Evolutionary conservation across 1,140 invertebrate genomes (phyloP).

Genomic region (Eurytemora carolleeae): DNA sequence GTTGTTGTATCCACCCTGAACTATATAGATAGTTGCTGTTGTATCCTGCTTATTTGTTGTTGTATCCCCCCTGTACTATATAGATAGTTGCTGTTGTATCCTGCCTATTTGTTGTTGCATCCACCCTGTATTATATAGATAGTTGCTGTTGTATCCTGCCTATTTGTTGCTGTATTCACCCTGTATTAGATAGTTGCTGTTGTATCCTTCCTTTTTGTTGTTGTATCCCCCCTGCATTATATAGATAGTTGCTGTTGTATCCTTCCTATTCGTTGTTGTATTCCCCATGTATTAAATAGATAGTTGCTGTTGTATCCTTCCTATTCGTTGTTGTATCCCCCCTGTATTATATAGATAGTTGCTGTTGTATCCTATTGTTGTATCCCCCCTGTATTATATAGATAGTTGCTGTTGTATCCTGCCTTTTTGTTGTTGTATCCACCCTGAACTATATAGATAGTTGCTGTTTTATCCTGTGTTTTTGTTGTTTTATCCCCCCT

Average conservation of each 20-base stretch:
- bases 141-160: no score
- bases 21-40: slow-evolving; percentile 6
- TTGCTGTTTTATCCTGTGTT: not conserved
- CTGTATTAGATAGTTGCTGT: slow-evolving; percentile 9
- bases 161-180: not conserved
- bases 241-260: not conserved
- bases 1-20: not conserved
- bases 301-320: no score
- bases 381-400: no score
- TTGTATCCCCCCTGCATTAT: slow-evolving; percentile 4
- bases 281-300: not conserved
- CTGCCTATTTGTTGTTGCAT: not conserved
- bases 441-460: no score
- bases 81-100: not conserved
- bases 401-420: slow-evolving; percentile 5
- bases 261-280: not conserved
- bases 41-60: slow-evolving; percentile 8
- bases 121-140: not conserved
- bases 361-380: slow-evolving; percentile 5
- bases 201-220: slow-evolving; percentile 3
- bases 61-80: not conserved
- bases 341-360: slow-evolving; percentile 4
- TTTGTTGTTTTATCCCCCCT: not conserved
- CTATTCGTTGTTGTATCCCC: not conserved
- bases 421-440: slow-evolving; percentile 1